Percentiles rank a stretch among this genome's conserved stretches.
phyloP scores from a whole-genome alignment of 2,888 invertebrate genomes.

The Andricus curvator region DNA sequence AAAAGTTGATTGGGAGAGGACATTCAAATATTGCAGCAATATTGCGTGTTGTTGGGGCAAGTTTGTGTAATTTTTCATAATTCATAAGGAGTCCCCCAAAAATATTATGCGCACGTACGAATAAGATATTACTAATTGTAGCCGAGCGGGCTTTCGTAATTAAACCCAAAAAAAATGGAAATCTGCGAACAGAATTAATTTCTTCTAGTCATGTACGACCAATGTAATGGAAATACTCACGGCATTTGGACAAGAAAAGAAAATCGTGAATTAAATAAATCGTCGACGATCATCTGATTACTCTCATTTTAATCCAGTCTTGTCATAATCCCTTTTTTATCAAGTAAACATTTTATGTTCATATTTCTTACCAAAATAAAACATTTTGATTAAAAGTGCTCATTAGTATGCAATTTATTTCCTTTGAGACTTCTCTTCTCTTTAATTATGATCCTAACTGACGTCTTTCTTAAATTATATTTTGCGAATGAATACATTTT shows the following conservation, averaged over 20 bases:
- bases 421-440: background rate
- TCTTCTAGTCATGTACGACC: constrained; percentile 41
- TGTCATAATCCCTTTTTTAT: constrained; percentile 28
- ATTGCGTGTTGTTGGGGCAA: too few relatives aligned
- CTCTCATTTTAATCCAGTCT: constrained; percentile 38
- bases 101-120: constrained; percentile 30
- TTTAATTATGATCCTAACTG: background rate
- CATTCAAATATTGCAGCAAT: too few relatives aligned
- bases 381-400: constrained; percentile 8
- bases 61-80: background rate
- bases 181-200: constrained; percentile 34
- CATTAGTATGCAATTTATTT: constrained; percentile 27
- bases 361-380: constrained; percentile 36
- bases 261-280: constrained; percentile 36
- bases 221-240: constrained; percentile 40
- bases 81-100: constrained; percentile 6
- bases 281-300: constrained; percentile 35
- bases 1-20: too few relatives aligned
- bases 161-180: background rate
- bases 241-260: constrained; percentile 37
- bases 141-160: constrained; percentile 39
- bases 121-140: constrained; percentile 26
- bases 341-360: constrained; percentile 19
- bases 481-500: background rate
- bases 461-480: background rate